A percentile compares a stretch with the other conserved stretches of the same genome.
phyloP scores from a whole-genome alignment of 2,888 invertebrate genomes.

The Argyresthia albistria region DNA sequence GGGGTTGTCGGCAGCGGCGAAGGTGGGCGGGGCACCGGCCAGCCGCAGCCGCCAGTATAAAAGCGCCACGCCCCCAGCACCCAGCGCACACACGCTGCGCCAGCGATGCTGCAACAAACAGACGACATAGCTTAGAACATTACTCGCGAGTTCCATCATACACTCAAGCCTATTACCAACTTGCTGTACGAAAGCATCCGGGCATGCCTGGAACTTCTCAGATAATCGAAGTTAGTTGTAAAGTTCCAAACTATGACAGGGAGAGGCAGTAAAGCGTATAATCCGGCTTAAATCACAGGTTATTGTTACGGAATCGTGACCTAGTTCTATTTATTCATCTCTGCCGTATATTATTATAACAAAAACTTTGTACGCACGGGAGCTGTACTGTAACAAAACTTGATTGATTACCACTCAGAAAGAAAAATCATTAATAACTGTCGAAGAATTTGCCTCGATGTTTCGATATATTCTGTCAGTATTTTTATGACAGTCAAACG shows the following conservation, averaged over 20 bases:
- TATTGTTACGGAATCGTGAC: too few relatives aligned
- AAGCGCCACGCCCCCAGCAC: slow-evolving; percentile 77
- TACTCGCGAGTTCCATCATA: too few relatives aligned
- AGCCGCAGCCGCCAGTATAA: slow-evolving; percentile 84
- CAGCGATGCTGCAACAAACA: slow-evolving; percentile 77
- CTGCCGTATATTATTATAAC: not conserved
- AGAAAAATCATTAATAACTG: slow-evolving; percentile 64
- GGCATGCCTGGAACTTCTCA: too few relatives aligned
- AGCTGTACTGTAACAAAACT: slow-evolving; percentile 20
- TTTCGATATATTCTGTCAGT: slow-evolving; percentile 31
- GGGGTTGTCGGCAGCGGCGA: slow-evolving; percentile 96
- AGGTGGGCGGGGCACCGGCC: slow-evolving; percentile 82
- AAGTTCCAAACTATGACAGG: too few relatives aligned
- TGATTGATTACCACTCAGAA: slow-evolving; percentile 57
- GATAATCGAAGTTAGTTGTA: too few relatives aligned
- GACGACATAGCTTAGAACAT: not conserved
- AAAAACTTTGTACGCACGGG: slow-evolving; percentile 17
- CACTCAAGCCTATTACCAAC: too few relatives aligned
- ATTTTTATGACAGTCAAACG: slow-evolving; percentile 17
- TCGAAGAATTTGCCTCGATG: slow-evolving; percentile 52
- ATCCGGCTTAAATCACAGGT: too few relatives aligned
- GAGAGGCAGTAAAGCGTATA: too few relatives aligned
- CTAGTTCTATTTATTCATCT: not conserved
- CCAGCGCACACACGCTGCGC: slow-evolving; percentile 79
- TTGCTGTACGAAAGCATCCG: too few relatives aligned